Percentiles rank a stretch among this genome's conserved stretches.
These are phyloP conservation scores for Abscondita cerata DNA, from an alignment of 2,888 invertebrate genomes.

Conservation along the genomic window DNA sequence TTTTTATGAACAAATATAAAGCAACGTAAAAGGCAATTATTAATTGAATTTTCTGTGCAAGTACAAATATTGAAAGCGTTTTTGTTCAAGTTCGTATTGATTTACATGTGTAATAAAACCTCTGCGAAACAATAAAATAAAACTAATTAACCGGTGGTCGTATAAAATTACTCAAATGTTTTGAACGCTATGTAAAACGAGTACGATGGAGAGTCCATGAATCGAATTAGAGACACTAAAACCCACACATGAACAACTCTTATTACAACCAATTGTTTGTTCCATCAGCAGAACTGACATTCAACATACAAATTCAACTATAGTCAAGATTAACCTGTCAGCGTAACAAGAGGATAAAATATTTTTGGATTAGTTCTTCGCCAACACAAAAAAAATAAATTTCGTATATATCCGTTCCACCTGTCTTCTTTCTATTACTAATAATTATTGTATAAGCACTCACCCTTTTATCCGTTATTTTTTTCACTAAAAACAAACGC, in stretches of 20 bases:
- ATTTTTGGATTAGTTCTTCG: slow-evolving; percentile 9
- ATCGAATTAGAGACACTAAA: slow-evolving; percentile 22
- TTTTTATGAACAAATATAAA: neutral
- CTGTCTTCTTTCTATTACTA: neutral
- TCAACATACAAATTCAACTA: slow-evolving; percentile 29
- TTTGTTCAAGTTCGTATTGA: no score
- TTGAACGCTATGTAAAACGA: neutral
- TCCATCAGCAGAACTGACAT: slow-evolving; percentile 22
- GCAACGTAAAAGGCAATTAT: neutral
- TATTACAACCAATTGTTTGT: slow-evolving; percentile 29
- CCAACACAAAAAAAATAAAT: neutral
- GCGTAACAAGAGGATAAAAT: slow-evolving; percentile 25
- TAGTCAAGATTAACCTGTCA: slow-evolving; percentile 29
- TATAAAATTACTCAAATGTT: no score
- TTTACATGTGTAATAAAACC: no score
- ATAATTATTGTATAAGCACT: neutral
- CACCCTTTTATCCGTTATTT: neutral
- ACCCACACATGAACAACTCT: slow-evolving; percentile 23
- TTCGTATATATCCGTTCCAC: slow-evolving; percentile 6
- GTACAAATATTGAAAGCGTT: no score
- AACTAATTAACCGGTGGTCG: no score
- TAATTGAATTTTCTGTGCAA: neutral
- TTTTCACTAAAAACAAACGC: no score
- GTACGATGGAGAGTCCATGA: slow-evolving; percentile 9
- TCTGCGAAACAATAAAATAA: no score